These are phyloP conservation scores for Scaptomyza flava DNA, from an alignment of 2,888 invertebrate genomes.

Conservation along the genomic window DNA sequence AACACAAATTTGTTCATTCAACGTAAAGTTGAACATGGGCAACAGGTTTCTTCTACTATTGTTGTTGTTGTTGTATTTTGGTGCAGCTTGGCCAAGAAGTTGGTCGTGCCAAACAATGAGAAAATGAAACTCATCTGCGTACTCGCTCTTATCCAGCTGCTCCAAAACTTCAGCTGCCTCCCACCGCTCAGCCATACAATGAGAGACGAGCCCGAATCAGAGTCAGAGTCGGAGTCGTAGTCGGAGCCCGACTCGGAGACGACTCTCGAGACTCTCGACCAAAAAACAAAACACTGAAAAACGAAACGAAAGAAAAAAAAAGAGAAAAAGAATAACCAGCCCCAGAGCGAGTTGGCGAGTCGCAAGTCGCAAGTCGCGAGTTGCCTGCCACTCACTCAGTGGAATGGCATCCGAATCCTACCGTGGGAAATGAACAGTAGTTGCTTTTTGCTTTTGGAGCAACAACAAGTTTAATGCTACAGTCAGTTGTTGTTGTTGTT, in stretches of 20 bases:
- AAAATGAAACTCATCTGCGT: conserved; percentile 74
- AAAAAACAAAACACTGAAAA: conserved; percentile 16
- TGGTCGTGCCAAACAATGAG: conserved; percentile 69
- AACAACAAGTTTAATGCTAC: conserved; percentile 67
- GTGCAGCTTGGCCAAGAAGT: conserved; percentile 45
- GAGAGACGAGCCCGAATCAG: conserved; percentile 39
- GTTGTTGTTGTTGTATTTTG: conserved; percentile 34
- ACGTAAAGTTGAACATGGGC: conserved; percentile 46
- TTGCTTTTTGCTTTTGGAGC: conserved; percentile 71
- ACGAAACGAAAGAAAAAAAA: not conserved
- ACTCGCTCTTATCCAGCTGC: conserved; percentile 61
- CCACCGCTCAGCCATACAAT: conserved; percentile 54
- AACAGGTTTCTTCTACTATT: conserved; percentile 58
- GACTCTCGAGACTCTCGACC: conserved; percentile 16
- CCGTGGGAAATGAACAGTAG: conserved; percentile 85
- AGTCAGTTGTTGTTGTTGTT: conserved; percentile 45
- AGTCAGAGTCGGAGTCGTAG: not conserved
- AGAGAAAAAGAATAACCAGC: conserved; percentile 19
- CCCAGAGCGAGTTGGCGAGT: conserved; percentile 36
- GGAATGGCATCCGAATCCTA: conserved; percentile 80
- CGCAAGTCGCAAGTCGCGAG: conserved; percentile 42
- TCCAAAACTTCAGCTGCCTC: conserved; percentile 40
- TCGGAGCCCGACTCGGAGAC: conserved; percentile 13
- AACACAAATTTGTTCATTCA: conserved; percentile 77
- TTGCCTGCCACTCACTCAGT: conserved; percentile 70